Evolutionary conservation across 2,113 vertebrate genomes (phyloP), one percentile per base, ranked within the genome.

Genomic region (Dasyprocta punctata): DNA sequence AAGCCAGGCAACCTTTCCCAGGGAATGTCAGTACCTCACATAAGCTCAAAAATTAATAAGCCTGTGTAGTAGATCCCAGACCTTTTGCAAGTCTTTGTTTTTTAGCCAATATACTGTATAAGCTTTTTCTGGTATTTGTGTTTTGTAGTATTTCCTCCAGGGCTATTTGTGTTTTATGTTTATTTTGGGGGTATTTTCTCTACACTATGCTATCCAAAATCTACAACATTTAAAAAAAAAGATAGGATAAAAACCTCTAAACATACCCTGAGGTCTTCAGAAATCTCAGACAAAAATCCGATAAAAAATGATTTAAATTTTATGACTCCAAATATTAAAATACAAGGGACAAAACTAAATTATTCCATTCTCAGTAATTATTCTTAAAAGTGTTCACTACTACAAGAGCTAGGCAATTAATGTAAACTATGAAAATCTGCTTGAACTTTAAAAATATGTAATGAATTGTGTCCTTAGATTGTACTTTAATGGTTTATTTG

Each of bases 261-360:
- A 20, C 0, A 88, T 33, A 71, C 38, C 60, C 14, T 44, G 7
- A 65, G 17, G 2, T 88, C 13, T 85, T 81, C 22, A 87, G 30
- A 75, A 81, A 86, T 56, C 60, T 44, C 44, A 96, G 80, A 95
- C 89, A 56, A 3, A 71, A 92, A 65, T 0, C 20, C 67, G 0
- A 63, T 73, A 3, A 30, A 71, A 95, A 95, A 82, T 89, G 1
- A 44, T 63, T 94, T 86, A 82, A 86, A 73, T 63, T 93, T 78
- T 93, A 92, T 56, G 2, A 82, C 80, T 87, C 63, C 17, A 88
- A 90, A 94, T 65, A 78, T 28, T 92, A 58, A 90, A 97, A 84
- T 88, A 26, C 19, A 90, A 88, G 7, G 69, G 11, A 0, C 4
- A 90, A 73, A 80, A 91, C 38, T 5, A 5, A 90, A 84, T 67